Evolutionary conservation across 2,113 vertebrate genomes (phyloP).

Genomic region (Gorilla gorilla): DNA sequence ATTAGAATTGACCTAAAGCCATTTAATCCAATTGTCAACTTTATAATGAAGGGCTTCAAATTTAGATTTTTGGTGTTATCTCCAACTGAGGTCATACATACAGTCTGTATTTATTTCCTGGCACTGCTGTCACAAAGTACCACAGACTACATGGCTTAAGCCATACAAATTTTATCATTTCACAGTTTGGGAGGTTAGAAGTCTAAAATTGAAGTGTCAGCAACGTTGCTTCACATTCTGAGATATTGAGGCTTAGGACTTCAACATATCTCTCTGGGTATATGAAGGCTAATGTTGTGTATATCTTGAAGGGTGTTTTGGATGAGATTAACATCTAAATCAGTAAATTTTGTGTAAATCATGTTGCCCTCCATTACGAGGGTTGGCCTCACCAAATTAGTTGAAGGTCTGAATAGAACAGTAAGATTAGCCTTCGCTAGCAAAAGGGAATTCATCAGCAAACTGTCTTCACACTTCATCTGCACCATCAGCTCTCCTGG

Average conservation of each 20-base stretch:
- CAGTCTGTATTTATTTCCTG: neutral
- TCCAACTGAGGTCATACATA: neutral
- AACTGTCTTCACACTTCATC: neutral
- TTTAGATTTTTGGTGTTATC: neutral
- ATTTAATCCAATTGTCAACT: neutral
- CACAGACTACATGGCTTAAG: neutral
- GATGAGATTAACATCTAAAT: neutral
- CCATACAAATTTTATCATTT: neutral
- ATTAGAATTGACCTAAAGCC: neutral
- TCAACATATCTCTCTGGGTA: neutral
- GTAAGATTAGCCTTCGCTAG: neutral
- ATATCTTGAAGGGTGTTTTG: neutral
- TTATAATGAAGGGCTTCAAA: neutral
- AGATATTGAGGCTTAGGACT: neutral
- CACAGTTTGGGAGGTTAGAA: neutral
- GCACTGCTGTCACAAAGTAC: neutral
- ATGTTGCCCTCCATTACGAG: neutral
- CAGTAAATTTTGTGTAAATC: neutral
- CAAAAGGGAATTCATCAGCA: neutral
- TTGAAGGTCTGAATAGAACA: neutral
- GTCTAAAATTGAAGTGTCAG: neutral
- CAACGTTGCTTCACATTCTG: neutral
- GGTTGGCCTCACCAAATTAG: neutral
- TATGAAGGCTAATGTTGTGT: neutral
- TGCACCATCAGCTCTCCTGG: neutral